phyloP scores from a whole-genome alignment of 35 echinoderm and acorn worm genomes.

The Nesometra sesokonis region DNA sequence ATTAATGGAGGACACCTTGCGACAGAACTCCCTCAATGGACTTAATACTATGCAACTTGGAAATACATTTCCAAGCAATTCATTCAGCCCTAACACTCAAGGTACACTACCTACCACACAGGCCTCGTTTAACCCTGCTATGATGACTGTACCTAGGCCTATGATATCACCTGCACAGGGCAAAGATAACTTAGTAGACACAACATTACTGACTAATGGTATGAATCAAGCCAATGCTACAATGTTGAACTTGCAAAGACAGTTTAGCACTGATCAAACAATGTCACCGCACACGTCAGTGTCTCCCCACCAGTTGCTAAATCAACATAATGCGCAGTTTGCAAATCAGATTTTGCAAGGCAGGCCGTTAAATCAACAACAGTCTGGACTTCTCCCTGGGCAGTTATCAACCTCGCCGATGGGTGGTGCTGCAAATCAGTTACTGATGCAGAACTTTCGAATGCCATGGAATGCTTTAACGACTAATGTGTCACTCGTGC shows the following conservation, averaged over 20 bases:
- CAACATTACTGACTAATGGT: not conserved
- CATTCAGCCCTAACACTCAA: not conserved
- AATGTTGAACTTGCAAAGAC: not conserved
- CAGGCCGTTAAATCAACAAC: not conserved
- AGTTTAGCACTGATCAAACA: not conserved
- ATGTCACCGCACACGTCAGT: not conserved
- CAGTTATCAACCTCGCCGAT: not conserved
- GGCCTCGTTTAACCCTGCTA: not conserved
- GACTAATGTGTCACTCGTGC: not conserved
- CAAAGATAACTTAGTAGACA: not conserved
- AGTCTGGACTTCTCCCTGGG: not conserved
- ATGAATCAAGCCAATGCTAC: not conserved
- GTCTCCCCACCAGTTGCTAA: not conserved
- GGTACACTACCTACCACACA: not conserved
- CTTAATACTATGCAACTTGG: not conserved
- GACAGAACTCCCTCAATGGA: conserved; percentile 35
- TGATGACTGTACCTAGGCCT: not conserved
- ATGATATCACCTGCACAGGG: not conserved
- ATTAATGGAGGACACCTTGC: conserved; percentile 71
- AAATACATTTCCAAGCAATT: not conserved
- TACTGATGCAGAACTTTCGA: not conserved
- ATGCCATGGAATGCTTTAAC: not conserved
- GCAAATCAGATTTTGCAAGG: not conserved
- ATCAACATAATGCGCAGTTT: not conserved
- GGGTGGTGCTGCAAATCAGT: not conserved